phyloP scores from a whole-genome alignment of 2,888 invertebrate genomes.

The Eristalis pertinax region DNA sequence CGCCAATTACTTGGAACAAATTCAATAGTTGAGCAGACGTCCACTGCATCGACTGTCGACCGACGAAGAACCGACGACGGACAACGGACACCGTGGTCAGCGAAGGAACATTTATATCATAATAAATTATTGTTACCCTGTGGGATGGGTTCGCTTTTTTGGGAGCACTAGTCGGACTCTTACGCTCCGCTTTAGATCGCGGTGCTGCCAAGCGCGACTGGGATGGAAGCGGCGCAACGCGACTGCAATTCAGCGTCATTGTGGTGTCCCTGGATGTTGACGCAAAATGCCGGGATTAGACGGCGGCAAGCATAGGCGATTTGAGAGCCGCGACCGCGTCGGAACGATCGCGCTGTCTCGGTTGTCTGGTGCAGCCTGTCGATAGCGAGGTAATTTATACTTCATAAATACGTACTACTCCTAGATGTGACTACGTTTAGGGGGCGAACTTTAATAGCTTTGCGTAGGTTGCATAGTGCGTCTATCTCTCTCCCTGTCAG shows the following conservation, averaged over 20 bases:
- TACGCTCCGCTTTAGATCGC: conserved; percentile 57
- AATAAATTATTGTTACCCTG: conserved; percentile 71
- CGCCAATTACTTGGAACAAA: conserved; percentile 45
- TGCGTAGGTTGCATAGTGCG: conserved; percentile 25
- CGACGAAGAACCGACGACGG: not conserved
- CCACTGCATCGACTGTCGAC: not conserved
- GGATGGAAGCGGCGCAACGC: not conserved
- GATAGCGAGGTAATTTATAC: conserved; percentile 72
- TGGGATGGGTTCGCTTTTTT: conserved; percentile 64
- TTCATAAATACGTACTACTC: conserved; percentile 71
- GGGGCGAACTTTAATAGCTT: conserved; percentile 49
- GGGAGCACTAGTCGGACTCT: conserved; percentile 24
- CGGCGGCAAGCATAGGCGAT: conserved; percentile 14
- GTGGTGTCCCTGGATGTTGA: conserved; percentile 9
- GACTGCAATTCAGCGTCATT: conserved; percentile 23
- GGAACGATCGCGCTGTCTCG: conserved; percentile 51
- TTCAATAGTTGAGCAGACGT: conserved; percentile 34
- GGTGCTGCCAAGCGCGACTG: conserved; percentile 12
- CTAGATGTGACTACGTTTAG: conserved; percentile 54
- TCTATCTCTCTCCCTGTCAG: not conserved
- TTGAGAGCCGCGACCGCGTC: conserved; percentile 14
- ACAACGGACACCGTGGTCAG: conserved; percentile 5
- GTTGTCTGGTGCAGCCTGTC: conserved; percentile 47
- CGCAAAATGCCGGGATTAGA: conserved; percentile 11
- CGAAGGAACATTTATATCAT: conserved; percentile 67